These are phyloP conservation scores for Odontocolon sp. DNA, from an alignment of 2,888 invertebrate genomes.

Conservation along the genomic window DNA sequence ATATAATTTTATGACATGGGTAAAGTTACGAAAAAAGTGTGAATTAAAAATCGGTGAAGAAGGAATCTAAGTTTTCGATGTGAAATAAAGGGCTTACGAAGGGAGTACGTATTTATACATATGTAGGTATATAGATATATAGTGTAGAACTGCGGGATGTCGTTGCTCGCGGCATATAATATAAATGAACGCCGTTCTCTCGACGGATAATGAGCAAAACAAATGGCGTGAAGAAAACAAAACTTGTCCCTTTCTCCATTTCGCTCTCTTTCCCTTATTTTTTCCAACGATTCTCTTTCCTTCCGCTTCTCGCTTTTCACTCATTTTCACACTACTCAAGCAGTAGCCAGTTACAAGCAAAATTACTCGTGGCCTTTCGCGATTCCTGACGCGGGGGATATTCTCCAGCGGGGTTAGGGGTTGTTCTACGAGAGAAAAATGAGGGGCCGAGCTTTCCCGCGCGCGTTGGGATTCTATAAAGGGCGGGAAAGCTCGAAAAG, in stretches of 20 bases:
- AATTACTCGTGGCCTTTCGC: conserved; percentile 29
- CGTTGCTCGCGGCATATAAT: not conserved
- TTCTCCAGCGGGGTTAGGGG: conserved; percentile 36
- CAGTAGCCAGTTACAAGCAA: conserved; percentile 7
- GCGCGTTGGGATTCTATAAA: conserved; percentile 55
- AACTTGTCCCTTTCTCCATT: conserved; percentile 53
- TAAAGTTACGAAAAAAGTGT: too few species aligned
- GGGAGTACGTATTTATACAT: too few species aligned
- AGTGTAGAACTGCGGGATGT: not conserved
- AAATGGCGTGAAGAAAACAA: conserved; percentile 56
- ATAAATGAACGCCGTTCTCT: conserved; percentile 10
- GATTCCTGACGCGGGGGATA: conserved; percentile 43
- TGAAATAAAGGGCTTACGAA: too few species aligned
- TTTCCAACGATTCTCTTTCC: conserved; percentile 30
- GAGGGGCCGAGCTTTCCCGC: conserved; percentile 71
- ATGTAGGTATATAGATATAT: too few species aligned
- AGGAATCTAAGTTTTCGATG: too few species aligned
- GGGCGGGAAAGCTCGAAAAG: conserved; percentile 43
- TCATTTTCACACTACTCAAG: conserved; percentile 29
- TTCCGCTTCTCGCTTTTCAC: not conserved
- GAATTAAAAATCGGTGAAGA: too few species aligned
- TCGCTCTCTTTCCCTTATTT: conserved; percentile 48
- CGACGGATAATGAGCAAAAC: conserved; percentile 67
- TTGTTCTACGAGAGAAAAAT: conserved; percentile 42
- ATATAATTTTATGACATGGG: too few species aligned